Evolutionary conservation across 2,888 invertebrate genomes (phyloP), one percentile per base, ranked within the genome.

Genomic region (Nomada ferruginata): DNA sequence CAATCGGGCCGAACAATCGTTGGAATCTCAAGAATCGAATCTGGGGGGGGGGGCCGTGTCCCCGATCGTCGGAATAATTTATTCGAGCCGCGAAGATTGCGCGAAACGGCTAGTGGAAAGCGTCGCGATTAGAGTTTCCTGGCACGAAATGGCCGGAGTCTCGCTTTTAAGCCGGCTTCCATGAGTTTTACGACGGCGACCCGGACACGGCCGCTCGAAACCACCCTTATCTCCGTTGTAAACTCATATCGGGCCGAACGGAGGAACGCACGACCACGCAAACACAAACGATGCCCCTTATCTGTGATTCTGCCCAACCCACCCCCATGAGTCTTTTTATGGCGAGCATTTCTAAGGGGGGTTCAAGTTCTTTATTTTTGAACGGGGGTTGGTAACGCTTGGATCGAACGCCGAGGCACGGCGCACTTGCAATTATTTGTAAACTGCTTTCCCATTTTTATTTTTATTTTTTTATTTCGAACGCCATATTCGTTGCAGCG

Each of bases 151-250:
- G 76, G 66, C 59, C 29, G 60, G 77, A 72, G 72, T 70, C 76
- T 74, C 76, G 66, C 84, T 86, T 84, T 84, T 66, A 79, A 83
- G 82, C 76, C 83, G 83, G 77, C 75, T 79, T 47, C 75, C 74
- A 78, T 72, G 79, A 85, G 86, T 83, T 90, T 91, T 90, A 90
- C 88, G 87, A 86, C 82, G n/a, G 75, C 65, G 72, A 79, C 80
- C 84, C 55, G 59, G 53, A 69, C 74, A 76, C 75, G 86, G 73
- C 88, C 85, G 88, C 85, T 89, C 75, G 61, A 61, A 66, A 36
- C 53, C 20, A 29, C 75, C 87, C 89, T 91, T 90, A 90, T 91
- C 90, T 90, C 42, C 76, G 88, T 85, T 90, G 90, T 91, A 91
- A 91, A 91, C 88, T 90, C 88, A 86, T 90, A 90, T 90, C 89